These are phyloP conservation scores for Oxyscelio sp. DNA, from an alignment of 2,888 invertebrate genomes.

Conservation along the genomic window DNA sequence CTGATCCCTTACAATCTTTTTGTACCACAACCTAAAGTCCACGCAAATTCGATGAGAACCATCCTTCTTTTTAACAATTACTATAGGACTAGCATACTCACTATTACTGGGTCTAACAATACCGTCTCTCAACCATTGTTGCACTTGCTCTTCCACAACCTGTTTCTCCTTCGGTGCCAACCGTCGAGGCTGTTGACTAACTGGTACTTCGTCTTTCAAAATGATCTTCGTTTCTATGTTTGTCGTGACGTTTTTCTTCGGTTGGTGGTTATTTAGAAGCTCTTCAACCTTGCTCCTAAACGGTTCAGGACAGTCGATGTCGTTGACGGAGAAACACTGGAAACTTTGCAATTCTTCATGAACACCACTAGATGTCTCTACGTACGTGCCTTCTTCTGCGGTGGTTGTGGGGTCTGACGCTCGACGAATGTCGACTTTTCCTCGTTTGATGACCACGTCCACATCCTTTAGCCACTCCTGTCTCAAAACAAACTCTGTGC, in stretches of 20 bases:
- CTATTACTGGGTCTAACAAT: too few relatives aligned
- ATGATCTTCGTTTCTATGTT: conserved; percentile 78
- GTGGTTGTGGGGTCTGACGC: too few relatives aligned
- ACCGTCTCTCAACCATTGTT: conserved; percentile 80
- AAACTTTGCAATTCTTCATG: background rate
- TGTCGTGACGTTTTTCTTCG: background rate
- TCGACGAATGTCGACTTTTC: too few relatives aligned
- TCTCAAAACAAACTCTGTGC: too few relatives aligned
- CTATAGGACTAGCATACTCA: conserved; percentile 80
- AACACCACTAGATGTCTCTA: conserved; percentile 25
- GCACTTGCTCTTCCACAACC: conserved; percentile 78
- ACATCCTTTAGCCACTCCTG: too few relatives aligned
- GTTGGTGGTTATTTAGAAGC: background rate
- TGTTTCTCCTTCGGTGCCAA: conserved; percentile 75
- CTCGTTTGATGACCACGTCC: too few relatives aligned
- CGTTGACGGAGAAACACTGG: background rate
- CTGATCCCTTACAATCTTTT: background rate
- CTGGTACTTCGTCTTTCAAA: conserved; percentile 78
- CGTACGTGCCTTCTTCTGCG: too few relatives aligned
- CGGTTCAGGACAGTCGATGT: conserved; percentile 5
- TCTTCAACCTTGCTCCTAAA: conserved; percentile 12
- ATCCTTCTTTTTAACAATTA: conserved; percentile 17
- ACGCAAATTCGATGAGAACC: conserved; percentile 29
- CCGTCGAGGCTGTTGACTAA: conserved; percentile 73
- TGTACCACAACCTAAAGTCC: conserved; percentile 11